Conservation (phyloP, 2,113 vertebrate genomes). For the Gambusia affinis region DNA sequence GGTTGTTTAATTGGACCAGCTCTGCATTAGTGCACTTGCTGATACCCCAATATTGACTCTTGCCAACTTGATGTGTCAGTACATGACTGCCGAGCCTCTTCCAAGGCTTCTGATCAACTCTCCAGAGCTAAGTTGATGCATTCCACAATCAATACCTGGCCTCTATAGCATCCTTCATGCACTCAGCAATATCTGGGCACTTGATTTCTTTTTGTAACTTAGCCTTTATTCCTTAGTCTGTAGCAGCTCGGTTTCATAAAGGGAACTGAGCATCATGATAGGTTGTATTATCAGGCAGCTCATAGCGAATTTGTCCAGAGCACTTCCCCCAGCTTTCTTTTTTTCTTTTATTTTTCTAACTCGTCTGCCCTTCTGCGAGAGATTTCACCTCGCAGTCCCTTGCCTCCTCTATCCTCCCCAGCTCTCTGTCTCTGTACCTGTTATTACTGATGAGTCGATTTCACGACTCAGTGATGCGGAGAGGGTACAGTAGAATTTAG, state of each 20-base stretch:
- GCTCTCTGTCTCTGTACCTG: slow-evolving; percentile 52
- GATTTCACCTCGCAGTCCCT: slow-evolving; percentile 43
- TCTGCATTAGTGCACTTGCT: slow-evolving; percentile 47
- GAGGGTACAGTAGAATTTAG: slow-evolving; percentile 71
- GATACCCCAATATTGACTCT: slow-evolving; percentile 50
- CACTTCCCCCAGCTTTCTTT: slow-evolving; percentile 27
- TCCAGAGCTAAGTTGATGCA: slow-evolving; percentile 56
- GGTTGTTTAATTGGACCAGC: slow-evolving; percentile 6
- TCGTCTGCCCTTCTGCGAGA: slow-evolving; percentile 37
- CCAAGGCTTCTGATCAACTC: slow-evolving; percentile 57
- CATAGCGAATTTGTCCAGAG: slow-evolving; percentile 35
- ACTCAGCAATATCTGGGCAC: slow-evolving; percentile 31
- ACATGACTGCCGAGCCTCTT: slow-evolving; percentile 29
- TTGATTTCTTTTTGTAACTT: slow-evolving; percentile 39
- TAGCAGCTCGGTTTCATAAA: slow-evolving; percentile 43
- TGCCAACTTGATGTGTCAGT: slow-evolving; percentile 15
- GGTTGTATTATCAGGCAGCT: slow-evolving; percentile 39
- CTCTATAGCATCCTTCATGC: slow-evolving; percentile 49
- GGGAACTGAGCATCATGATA: slow-evolving; percentile 32
- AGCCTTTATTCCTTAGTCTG: slow-evolving; percentile 32
- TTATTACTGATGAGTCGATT: slow-evolving; percentile 74
- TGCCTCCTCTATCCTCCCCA: slow-evolving; percentile 14
- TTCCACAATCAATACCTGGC: slow-evolving; percentile 56
- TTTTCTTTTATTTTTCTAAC: slow-evolving; percentile 33
- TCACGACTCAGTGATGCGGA: slow-evolving; percentile 74